Evolutionary conservation across 2,888 invertebrate genomes (phyloP), one percentile per base, ranked within the genome.

Genomic region (Phorcus lineatus): DNA sequence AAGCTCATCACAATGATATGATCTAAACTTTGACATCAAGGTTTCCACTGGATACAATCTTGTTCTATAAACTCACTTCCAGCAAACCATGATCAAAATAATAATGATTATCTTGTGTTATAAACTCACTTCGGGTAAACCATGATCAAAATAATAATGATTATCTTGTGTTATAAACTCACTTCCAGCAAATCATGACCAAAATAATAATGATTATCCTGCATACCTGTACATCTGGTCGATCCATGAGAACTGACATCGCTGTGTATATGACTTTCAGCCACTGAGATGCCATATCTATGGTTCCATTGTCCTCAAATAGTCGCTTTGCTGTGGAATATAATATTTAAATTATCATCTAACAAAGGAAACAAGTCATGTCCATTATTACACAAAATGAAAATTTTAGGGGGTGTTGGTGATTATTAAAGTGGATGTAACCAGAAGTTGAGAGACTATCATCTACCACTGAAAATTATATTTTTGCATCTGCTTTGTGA

Each of bases 201-300:
- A 74, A 57, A 40, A 53, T 70, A 17, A 31, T 17, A 78, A 57
- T 24, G 16, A 70, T 17, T 17, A 17, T 47, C 31, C 22, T 31
- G 77, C 80, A 77, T 62, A 90, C 89, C 86, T 90, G 90, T 11
- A 90, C 82, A 13, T 82, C 77, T 40, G 84, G 76, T 9, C 83
- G 76, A 0, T 85, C 88, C 55, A 89, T 84, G 70, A 90, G 88
- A 52, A 84, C 82, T 17, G 85, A 84, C 88, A 90, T 88, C 31
- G 88, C 87, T 9, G 81, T 77, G 78, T 86, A 89, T n/a, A 89
- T 84, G 22, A 83, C 78, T 55, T 87, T 88, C 47, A 86, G 79
- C 88, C 87, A 88, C 40, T 85, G 78, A 13, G 75, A 80, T 16
- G 83, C 84, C 36, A 31, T 47, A 4, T 85, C 82, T 9, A 53